These are phyloP conservation scores for Gila robusta DNA, from an alignment of 2,797 vertebrate genomes.

Conservation along the genomic window DNA sequence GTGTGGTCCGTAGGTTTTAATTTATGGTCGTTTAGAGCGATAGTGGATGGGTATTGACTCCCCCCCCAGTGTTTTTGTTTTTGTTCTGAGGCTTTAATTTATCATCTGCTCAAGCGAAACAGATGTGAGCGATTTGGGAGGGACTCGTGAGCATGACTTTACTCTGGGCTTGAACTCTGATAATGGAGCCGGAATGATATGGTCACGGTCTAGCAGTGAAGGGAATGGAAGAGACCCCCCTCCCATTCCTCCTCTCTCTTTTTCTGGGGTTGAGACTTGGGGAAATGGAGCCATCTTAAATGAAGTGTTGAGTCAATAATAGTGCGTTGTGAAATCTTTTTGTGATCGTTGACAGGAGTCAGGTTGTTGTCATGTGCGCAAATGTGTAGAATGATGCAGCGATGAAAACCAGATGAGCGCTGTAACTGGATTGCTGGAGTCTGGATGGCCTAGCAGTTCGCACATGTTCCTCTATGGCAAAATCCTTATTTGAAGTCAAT, in stretches of 20 bases:
- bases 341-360: conserved; percentile 6
- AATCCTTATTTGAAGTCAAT: background rate
- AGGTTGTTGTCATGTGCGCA: background rate
- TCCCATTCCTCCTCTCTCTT: background rate
- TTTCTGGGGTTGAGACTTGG: conserved; percentile 17
- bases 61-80: conserved; percentile 58
- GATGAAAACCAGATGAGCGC: conserved; percentile 12
- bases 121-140: conserved; percentile 47
- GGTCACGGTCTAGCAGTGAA: conserved; percentile 51
- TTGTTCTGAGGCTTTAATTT: conserved; percentile 65
- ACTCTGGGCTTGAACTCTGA: conserved; percentile 60
- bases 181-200: conserved; percentile 56
- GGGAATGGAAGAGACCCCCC: conserved; percentile 42
- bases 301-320: conserved; percentile 30
- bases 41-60: conserved; percentile 60
- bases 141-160: conserved; percentile 45
- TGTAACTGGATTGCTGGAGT: background rate
- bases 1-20: conserved; percentile 58
- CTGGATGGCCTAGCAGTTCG: background rate
- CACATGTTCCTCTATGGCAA: background rate
- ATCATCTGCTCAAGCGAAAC: conserved; percentile 62
- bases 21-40: conserved; percentile 58
- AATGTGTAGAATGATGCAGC: conserved; percentile 17
- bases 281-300: conserved; percentile 14
- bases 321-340: conserved; percentile 5